These are phyloP conservation scores for Xylota segnis DNA, from an alignment of 2,888 invertebrate species.

Conservation along the genomic window DNA sequence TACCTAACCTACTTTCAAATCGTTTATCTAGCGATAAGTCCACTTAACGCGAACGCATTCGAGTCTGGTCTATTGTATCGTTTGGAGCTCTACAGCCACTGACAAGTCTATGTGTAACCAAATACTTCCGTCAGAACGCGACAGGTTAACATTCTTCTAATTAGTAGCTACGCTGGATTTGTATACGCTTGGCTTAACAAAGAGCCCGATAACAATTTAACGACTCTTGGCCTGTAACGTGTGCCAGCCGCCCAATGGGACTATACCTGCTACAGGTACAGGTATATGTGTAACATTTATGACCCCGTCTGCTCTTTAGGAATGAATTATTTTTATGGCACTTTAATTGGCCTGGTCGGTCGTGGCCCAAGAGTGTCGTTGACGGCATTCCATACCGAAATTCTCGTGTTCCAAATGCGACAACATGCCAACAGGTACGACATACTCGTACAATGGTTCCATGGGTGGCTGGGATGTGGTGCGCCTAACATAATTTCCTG, in stretches of 20 bases:
- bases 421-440: slow-evolving; percentile 55
- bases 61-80: no score
- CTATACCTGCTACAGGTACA: no score
- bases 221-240: slow-evolving; percentile 25
- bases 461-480: slow-evolving; percentile 42
- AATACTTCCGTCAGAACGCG: slow-evolving; percentile 24
- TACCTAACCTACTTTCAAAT: no score
- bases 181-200: slow-evolving; percentile 16
- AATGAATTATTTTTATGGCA: slow-evolving; percentile 75
- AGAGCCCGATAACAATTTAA: slow-evolving; percentile 57
- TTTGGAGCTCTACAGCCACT: background rate
- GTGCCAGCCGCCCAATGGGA: slow-evolving; percentile 13
- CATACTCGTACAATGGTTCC: background rate
- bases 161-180: slow-evolving; percentile 29
- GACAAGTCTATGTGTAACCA: background rate
- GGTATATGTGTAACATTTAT: slow-evolving; percentile 56
- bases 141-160: slow-evolving; percentile 19
- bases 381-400: slow-evolving; percentile 62
- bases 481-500: slow-evolving; percentile 59
- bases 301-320: slow-evolving; percentile 61
- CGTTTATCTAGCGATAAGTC: no score
- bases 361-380: slow-evolving; percentile 42
- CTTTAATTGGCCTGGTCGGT: slow-evolving; percentile 66
- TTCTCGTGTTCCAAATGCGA: slow-evolving; percentile 43
- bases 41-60: no score